These are phyloP conservation scores for Microctonus hyperodae DNA, from an alignment of 2,888 invertebrate species.

Conservation along the genomic window DNA sequence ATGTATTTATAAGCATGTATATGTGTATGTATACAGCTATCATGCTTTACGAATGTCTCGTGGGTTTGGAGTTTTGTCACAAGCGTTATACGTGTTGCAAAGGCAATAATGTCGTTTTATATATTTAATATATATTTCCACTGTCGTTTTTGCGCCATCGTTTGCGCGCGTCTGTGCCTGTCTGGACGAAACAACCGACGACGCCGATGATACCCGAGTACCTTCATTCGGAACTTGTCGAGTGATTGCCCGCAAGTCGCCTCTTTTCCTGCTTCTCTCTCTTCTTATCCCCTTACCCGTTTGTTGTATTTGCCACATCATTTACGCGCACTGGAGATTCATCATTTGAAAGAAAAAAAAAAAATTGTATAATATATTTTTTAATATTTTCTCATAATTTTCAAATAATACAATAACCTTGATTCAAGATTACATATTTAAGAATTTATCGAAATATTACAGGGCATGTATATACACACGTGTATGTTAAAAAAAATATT, in stretches of 20 bases:
- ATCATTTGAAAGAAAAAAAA: not conserved
- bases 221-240: conserved; percentile 15
- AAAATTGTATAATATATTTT: not conserved
- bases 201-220: conserved; percentile 18
- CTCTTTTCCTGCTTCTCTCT: not conserved
- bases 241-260: conserved; percentile 17
- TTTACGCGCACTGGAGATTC: conserved; percentile 8
- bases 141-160: conserved; percentile 9
- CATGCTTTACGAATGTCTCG: too few relatives aligned
- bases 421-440: too few relatives aligned
- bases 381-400: not conserved
- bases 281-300: too few relatives aligned
- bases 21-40: not conserved
- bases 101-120: not conserved
- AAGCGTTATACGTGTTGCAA: too few relatives aligned
- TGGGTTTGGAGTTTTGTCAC: not conserved
- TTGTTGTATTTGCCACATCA: not conserved
- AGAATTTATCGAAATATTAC: too few relatives aligned
- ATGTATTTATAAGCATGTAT: not conserved
- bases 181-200: not conserved
- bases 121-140: not conserved
- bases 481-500: too few relatives aligned
- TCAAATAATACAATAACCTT: too few relatives aligned
- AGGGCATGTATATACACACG: too few relatives aligned
- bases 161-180: not conserved